These are phyloP conservation scores for Nomada fabriciana DNA, from an alignment of 2,888 invertebrate species.

Conservation along the genomic window DNA sequence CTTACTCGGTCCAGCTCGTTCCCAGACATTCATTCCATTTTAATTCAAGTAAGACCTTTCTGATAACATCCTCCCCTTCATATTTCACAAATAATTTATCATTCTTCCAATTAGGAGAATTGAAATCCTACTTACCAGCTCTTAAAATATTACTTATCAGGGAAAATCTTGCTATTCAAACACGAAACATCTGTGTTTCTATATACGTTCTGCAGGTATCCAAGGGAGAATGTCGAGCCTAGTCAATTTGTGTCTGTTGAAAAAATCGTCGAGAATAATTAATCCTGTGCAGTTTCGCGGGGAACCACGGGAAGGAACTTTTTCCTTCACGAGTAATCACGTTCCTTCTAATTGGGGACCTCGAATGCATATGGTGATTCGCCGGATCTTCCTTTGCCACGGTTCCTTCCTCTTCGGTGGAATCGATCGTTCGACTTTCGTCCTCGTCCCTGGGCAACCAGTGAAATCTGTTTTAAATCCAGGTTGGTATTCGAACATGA, in stretches of 20 bases:
- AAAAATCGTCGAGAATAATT: constrained; percentile 3
- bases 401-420: background rate
- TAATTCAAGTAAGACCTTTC: too few species aligned
- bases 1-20: too few species aligned
- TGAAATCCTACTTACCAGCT: too few species aligned
- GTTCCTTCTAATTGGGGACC: constrained; percentile 32
- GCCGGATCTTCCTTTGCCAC: constrained; percentile 19
- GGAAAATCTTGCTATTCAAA: background rate
- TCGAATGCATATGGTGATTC: constrained; percentile 53
- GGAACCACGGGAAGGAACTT: constrained; percentile 12
- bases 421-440: constrained; percentile 38
- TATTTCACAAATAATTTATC: too few species aligned
- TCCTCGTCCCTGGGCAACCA: background rate
- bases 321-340: constrained; percentile 42
- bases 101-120: too few species aligned
- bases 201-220: background rate
- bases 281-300: constrained; percentile 15
- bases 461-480: constrained; percentile 38
- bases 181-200: background rate
- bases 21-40: too few species aligned
- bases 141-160: background rate
- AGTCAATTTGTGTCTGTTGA: background rate
- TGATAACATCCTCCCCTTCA: too few species aligned
- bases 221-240: background rate
- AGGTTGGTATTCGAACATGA: background rate